A percentile compares a stretch with the other conserved stretches of the same genome.
phyloP scores from a whole-genome alignment of 2,797 vertebrate species.

The Remorina albescens region DNA sequence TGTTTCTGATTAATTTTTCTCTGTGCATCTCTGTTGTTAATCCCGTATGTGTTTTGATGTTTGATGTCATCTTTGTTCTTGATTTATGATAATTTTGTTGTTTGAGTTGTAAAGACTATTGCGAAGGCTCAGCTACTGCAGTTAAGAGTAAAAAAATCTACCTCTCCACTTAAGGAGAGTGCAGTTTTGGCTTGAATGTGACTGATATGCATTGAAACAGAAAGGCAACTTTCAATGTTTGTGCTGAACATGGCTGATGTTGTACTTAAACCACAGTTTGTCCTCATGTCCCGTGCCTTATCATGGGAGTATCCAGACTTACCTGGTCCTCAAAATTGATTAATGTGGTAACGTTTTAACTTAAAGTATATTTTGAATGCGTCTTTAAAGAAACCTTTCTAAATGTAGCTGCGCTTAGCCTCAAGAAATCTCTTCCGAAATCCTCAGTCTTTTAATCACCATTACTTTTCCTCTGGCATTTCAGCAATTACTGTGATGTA shows the following conservation, averaged over 20 bases:
- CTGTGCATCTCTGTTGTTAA: constrained; percentile 15
- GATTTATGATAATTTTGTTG: constrained; percentile 30
- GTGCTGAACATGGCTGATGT: constrained; percentile 33
- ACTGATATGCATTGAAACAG: constrained; percentile 26
- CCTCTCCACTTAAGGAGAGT: constrained; percentile 18
- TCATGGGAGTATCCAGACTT: constrained; percentile 35
- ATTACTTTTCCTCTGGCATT: constrained; percentile 31
- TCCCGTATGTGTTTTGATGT: constrained; percentile 46
- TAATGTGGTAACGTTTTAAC: neutral
- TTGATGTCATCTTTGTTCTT: constrained; percentile 36
- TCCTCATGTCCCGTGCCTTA: constrained; percentile 48
- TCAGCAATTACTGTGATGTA: constrained; percentile 36
- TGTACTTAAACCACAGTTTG: constrained; percentile 46
- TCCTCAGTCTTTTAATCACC: constrained; percentile 34
- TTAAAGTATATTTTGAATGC: neutral
- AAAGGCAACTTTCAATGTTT: constrained; percentile 55
- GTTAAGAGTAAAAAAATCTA: constrained; percentile 12
- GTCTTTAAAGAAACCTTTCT: constrained; percentile 17
- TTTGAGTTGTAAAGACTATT: constrained; percentile 45
- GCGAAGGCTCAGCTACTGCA: constrained; percentile 49
- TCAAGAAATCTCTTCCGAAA: constrained; percentile 27
- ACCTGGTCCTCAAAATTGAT: constrained; percentile 9
- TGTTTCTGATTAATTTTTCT: constrained; percentile 40
- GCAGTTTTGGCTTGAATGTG: constrained; percentile 1
- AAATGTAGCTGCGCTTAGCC: constrained; percentile 28